Percentiles rank a stretch among this genome's conserved stretches.
phyloP scores from a whole-genome alignment of 2,888 invertebrate species.

The Nymphalis c-album region DNA sequence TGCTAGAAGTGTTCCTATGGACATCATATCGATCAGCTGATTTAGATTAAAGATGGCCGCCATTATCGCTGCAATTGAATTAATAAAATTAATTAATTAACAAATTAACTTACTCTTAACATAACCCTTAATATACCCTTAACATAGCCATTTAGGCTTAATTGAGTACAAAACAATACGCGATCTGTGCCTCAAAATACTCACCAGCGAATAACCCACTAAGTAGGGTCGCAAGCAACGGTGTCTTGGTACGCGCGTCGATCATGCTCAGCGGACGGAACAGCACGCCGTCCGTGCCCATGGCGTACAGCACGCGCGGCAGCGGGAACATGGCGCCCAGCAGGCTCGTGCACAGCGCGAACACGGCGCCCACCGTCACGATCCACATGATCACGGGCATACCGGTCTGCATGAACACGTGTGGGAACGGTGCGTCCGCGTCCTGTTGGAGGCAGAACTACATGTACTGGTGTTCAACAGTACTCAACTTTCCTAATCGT shows the following conservation, averaged over 20 bases:
- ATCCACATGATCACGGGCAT: conserved; percentile 92
- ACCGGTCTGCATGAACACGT: conserved; percentile 89
- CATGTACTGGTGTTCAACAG: no score
- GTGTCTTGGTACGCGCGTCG: conserved; percentile 88
- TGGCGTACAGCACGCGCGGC: conserved; percentile 93
- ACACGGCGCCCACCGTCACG: conserved; percentile 94
- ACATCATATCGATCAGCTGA: conserved; percentile 98
- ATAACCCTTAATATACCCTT: no score
- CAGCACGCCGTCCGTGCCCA: conserved; percentile 93
- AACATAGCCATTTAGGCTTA: no score
- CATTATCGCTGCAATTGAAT: conserved; percentile 88
- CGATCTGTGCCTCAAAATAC: conserved; percentile 19
- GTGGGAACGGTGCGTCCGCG: conserved; percentile 91
- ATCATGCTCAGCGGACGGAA: conserved; percentile 87
- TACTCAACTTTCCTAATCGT: no score
- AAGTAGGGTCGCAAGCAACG: conserved; percentile 87
- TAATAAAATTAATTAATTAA: neutral
- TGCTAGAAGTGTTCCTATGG: conserved; percentile 93
- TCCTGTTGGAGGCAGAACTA: conserved; percentile 76
- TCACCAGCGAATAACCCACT: conserved; percentile 89
- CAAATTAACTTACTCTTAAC: neutral
- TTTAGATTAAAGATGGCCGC: conserved; percentile 93
- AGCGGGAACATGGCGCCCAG: conserved; percentile 94
- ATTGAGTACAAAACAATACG: no score
- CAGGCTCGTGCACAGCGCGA: conserved; percentile 93